Conservation (phyloP, 2,888 invertebrate genomes). For the Julus scandinavius region DNA sequence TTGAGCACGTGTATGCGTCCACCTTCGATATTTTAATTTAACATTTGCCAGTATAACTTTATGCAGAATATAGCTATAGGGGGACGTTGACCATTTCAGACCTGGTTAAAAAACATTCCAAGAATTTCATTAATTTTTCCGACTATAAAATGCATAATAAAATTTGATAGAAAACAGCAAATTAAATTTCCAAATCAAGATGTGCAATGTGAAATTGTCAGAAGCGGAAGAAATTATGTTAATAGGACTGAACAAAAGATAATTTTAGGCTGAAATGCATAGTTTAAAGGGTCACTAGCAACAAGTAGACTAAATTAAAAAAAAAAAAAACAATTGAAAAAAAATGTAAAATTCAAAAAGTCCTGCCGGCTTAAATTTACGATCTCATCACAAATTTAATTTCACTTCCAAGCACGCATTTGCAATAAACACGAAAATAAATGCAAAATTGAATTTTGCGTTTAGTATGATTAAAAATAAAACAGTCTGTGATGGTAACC, state of each 20-base stretch:
- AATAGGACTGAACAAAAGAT: neutral
- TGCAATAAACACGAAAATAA: constrained; percentile 28
- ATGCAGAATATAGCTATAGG: neutral
- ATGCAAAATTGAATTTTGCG: constrained; percentile 23
- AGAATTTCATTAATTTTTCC: neutral
- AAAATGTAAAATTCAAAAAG: neutral
- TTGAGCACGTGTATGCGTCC: neutral
- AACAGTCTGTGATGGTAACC: neutral
- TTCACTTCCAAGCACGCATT: constrained; percentile 17
- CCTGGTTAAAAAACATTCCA: neutral
- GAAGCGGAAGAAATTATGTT: neutral
- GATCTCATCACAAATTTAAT: constrained; percentile 39
- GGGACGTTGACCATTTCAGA: neutral
- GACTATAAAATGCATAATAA: neutral
- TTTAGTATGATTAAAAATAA: neutral
- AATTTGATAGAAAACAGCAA: neutral
- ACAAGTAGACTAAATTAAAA: constrained; percentile 18
- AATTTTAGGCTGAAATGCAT: neutral
- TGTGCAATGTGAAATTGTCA: neutral
- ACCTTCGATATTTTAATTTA: neutral
- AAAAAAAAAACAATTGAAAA: neutral
- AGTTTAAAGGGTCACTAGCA: neutral
- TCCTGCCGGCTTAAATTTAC: neutral
- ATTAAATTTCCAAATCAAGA: neutral
- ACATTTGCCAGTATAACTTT: neutral